phyloP scores from a whole-genome alignment of 2,888 invertebrate genomes.

The Nomada lathburiana region DNA sequence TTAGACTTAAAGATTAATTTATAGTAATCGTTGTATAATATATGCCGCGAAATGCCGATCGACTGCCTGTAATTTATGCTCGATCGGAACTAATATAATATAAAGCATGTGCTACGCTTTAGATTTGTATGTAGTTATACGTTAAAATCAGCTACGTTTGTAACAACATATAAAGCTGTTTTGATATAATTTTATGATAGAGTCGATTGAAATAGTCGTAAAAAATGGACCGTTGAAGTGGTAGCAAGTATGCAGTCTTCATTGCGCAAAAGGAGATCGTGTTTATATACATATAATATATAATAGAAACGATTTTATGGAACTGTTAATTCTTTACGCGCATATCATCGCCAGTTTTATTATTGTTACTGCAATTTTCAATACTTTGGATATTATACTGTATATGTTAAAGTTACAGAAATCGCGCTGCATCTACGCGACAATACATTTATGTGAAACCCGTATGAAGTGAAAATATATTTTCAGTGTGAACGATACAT shows the following conservation, averaged over 20 bases:
- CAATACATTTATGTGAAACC: slow-evolving; percentile 57
- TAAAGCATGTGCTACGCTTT: not conserved
- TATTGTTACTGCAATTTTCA: slow-evolving; percentile 27
- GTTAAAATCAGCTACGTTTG: too few relatives aligned
- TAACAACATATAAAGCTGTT: not conserved
- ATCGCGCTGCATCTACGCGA: slow-evolving; percentile 49
- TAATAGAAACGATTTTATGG: slow-evolving; percentile 30
- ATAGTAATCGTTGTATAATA: not conserved
- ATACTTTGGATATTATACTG: slow-evolving; percentile 37
- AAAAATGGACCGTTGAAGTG: not conserved
- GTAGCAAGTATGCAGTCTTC: not conserved
- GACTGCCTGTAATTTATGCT: not conserved
- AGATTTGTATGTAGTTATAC: not conserved
- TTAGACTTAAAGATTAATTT: not conserved
- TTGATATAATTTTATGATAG: slow-evolving; percentile 10
- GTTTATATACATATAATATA: slow-evolving; percentile 11
- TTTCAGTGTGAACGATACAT: slow-evolving; percentile 64
- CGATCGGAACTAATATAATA: slow-evolving; percentile 3
- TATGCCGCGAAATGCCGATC: not conserved
- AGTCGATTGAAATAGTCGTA: slow-evolving; percentile 1
- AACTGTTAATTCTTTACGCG: slow-evolving; percentile 31
- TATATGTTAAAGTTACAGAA: slow-evolving; percentile 47
- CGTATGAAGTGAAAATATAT: slow-evolving; percentile 71
- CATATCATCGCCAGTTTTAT: slow-evolving; percentile 24
- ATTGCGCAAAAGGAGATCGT: slow-evolving; percentile 13